These are phyloP conservation scores for Procavia capensis DNA, from an alignment of 2,113 vertebrate genomes.

Conservation along the genomic window DNA sequence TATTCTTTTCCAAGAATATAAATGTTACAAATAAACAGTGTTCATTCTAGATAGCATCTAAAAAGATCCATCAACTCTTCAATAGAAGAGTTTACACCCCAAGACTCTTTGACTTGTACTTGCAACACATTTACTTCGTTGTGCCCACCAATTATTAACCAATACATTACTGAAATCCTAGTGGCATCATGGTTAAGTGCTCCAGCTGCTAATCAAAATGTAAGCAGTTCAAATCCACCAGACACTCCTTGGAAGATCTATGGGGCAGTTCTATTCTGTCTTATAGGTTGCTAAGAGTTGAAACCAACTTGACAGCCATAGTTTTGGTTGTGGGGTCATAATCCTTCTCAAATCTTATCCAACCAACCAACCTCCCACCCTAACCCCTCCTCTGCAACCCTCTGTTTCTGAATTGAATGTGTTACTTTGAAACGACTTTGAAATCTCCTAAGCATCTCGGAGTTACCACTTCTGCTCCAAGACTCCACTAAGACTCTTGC, in stretches of 20 bases:
- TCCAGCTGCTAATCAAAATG: too few species aligned
- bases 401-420: not conserved
- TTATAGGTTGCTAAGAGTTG: too few species aligned
- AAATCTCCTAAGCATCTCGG: not conserved
- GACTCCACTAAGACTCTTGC: not conserved
- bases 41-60: not conserved
- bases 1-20: too few species aligned
- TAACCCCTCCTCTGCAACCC: rapidly evolving
- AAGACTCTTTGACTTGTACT: too few species aligned
- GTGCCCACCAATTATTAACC: not conserved
- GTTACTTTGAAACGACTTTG: not conserved
- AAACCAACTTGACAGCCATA: too few species aligned
- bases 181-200: too few species aligned
- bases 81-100: not conserved
- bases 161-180: too few species aligned
- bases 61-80: not conserved
- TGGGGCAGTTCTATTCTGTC: too few species aligned
- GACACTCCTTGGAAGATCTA: too few species aligned
- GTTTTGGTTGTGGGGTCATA: too few species aligned
- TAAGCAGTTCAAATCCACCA: too few species aligned
- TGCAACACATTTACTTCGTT: not conserved
- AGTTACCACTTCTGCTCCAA: not conserved
- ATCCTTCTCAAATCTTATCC: not conserved
- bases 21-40: not conserved
- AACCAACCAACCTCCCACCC: too few species aligned